Conservation (phyloP, 2,797 vertebrate species). For the Melanitta fusca region DNA sequence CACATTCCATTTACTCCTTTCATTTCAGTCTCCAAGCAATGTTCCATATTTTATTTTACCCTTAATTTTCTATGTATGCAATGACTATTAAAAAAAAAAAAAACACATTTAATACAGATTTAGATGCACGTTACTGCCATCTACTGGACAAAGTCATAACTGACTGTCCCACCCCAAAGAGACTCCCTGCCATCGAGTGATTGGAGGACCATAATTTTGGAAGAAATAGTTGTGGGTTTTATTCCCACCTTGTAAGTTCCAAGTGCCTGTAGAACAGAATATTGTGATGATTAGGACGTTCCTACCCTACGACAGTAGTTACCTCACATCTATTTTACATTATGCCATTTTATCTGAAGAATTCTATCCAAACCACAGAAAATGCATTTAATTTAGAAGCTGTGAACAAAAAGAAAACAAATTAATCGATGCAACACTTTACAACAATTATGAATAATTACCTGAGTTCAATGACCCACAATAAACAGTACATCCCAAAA, state of each 20-base stretch:
- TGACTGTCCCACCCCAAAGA: background rate
- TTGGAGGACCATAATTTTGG: background rate
- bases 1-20: background rate
- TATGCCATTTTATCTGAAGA: background rate
- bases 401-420: background rate
- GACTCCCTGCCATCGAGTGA: background rate
- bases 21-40: background rate
- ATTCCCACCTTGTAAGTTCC: background rate
- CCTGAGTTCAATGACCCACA: background rate
- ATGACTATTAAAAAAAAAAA: background rate
- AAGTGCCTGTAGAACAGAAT: background rate
- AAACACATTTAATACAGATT: background rate
- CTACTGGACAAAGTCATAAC: conserved; percentile 4
- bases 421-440: background rate
- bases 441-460: background rate
- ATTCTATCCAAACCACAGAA: background rate
- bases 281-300: background rate
- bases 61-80: background rate
- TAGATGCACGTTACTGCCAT: background rate
- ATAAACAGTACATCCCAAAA: background rate
- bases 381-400: background rate
- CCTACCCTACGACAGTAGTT: background rate
- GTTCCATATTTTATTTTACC: background rate
- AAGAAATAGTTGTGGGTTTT: background rate
- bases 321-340: background rate